Conservation (phyloP, 2,888 invertebrate genomes). For the Dusona sp. region DNA sequence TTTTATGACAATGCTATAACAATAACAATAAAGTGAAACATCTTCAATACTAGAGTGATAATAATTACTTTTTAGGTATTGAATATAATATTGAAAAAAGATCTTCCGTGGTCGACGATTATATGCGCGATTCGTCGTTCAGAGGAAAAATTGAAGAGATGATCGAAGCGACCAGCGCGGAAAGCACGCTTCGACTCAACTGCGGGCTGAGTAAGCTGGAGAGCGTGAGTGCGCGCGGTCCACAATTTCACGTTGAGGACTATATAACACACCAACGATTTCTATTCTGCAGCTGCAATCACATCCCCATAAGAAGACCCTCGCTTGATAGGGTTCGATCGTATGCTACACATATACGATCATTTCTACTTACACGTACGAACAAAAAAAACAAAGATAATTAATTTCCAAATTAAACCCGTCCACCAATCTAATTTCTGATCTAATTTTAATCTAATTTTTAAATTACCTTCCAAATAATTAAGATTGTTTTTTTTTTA, state of each 20-base stretch:
- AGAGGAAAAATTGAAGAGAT: constrained; percentile 39
- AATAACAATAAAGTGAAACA: background rate
- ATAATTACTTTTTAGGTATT: background rate
- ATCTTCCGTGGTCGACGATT: background rate
- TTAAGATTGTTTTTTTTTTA: background rate
- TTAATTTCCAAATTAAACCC: constrained; percentile 9
- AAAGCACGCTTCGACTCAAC: constrained; percentile 60
- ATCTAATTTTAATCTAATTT: background rate
- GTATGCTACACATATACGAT: background rate
- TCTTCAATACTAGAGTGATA: background rate
- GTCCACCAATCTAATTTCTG: background rate
- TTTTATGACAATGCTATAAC: too few species aligned
- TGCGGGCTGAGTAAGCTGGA: constrained; percentile 36
- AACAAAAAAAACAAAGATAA: background rate
- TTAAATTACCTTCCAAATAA: background rate
- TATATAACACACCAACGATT: constrained; percentile 30
- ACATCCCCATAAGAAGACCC: constrained; percentile 15
- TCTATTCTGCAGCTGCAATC: constrained; percentile 26
- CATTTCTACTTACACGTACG: background rate
- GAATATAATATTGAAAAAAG: background rate
- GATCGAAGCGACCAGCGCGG: constrained; percentile 62
- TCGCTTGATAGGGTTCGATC: constrained; percentile 28
- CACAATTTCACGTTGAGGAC: constrained; percentile 30
- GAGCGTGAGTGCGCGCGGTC: constrained; percentile 56
- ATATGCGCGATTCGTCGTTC: constrained; percentile 21